These are phyloP conservation scores for Ichneumon xanthorius DNA, from an alignment of 2,888 invertebrate species.

Conservation along the genomic window DNA sequence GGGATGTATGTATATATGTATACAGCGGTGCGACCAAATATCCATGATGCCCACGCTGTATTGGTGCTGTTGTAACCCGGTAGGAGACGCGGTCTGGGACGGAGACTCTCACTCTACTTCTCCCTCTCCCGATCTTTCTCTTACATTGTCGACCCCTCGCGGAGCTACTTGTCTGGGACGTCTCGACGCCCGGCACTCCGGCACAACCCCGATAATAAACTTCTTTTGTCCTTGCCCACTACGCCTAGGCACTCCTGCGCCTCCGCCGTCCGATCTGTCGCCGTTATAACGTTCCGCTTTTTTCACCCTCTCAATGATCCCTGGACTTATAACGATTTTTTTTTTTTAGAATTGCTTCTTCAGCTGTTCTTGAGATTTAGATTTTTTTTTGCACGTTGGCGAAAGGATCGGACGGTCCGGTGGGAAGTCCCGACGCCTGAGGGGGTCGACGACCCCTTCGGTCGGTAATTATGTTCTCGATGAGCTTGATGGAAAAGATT, in stretches of 20 bases:
- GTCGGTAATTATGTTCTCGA: not conserved
- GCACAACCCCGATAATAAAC: constrained; percentile 75
- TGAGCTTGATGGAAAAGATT: not conserved
- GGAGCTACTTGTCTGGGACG: constrained; percentile 67
- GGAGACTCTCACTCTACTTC: constrained; percentile 15
- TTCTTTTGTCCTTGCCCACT: constrained; percentile 78
- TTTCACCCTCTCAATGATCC: constrained; percentile 40
- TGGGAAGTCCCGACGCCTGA: not conserved
- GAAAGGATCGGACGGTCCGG: constrained; percentile 3
- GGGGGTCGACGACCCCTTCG: not conserved
- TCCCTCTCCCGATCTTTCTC: constrained; percentile 32
- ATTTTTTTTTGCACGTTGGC: constrained; percentile 4
- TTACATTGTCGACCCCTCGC: constrained; percentile 64
- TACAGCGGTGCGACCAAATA: constrained; percentile 17
- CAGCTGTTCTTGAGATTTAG: constrained; percentile 14
- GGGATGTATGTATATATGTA: constrained; percentile 28
- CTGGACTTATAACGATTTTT: constrained; percentile 48
- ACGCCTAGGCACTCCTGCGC: constrained; percentile 60
- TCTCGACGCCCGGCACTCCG: constrained; percentile 57
- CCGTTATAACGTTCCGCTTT: constrained; percentile 58
- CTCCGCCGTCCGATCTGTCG: constrained; percentile 63
- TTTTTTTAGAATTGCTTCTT: constrained; percentile 10
- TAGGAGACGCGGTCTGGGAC: constrained; percentile 31
- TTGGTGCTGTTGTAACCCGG: constrained; percentile 50
- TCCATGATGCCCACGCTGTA: constrained; percentile 31